Percentiles rank a stretch among this genome's conserved stretches.
Evolutionary conservation across 2,888 invertebrate species (phyloP).

Genomic region (Campoplex capitator): DNA sequence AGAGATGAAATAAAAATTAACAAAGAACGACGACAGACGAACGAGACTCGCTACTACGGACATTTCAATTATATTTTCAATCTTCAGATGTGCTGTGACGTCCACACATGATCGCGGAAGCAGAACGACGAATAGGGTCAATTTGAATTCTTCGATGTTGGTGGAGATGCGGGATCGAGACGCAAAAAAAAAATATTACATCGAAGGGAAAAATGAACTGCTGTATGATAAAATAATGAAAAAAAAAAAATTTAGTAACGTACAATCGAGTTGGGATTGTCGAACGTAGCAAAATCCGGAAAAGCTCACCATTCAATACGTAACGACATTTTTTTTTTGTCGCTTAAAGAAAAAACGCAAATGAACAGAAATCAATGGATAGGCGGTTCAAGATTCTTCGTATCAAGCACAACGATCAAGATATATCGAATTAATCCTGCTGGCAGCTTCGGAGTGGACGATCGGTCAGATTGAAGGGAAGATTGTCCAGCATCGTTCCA

Average conservation of each 20-base stretch:
- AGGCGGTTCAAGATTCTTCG: conserved; percentile 32
- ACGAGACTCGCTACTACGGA: conserved; percentile 5
- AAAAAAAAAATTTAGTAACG: conserved; percentile 13
- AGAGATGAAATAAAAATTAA: conserved; percentile 3
- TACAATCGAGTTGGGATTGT: neutral
- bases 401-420: conserved; percentile 49
- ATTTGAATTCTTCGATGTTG: conserved; percentile 31
- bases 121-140: conserved; percentile 45
- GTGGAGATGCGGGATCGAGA: neutral
- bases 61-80: conserved; percentile 25
- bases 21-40: neutral
- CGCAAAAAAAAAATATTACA: neutral
- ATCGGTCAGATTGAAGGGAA: conserved; percentile 68
- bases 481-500: conserved; percentile 60
- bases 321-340: conserved; percentile 25
- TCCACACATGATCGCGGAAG: conserved; percentile 26
- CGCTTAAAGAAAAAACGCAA: conserved; percentile 38
- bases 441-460: conserved; percentile 35
- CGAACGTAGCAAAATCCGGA: conserved; percentile 7
- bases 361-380: conserved; percentile 31
- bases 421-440: conserved; percentile 65
- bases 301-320: neutral
- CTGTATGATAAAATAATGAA: neutral
- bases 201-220: neutral
- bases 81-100: conserved; percentile 9